Conservation (phyloP, 1,140 invertebrate genomes). For the Rhagoletis zephyria region DNA sequence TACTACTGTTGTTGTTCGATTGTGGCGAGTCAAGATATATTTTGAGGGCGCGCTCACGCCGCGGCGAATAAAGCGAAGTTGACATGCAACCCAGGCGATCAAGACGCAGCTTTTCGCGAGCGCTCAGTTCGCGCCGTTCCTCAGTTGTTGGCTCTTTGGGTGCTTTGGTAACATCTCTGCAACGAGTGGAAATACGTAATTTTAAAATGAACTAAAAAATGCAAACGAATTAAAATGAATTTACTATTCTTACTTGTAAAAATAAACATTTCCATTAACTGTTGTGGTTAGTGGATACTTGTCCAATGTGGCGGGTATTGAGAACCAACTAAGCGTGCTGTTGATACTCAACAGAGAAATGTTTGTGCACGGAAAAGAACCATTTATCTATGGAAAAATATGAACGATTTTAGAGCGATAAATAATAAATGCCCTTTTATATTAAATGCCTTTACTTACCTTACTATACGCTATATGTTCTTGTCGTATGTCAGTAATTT, state of each 20-base stretch:
- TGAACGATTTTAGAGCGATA: neutral
- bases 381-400: slow-evolving; percentile 62
- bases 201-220: neutral
- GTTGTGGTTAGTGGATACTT: slow-evolving; percentile 65
- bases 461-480: slow-evolving; percentile 80
- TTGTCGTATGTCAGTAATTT: slow-evolving; percentile 77
- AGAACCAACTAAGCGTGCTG: slow-evolving; percentile 64
- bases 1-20: slow-evolving; percentile 27
- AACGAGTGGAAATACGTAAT: slow-evolving; percentile 59
- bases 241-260: slow-evolving; percentile 65
- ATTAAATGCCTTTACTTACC: slow-evolving; percentile 63
- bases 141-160: slow-evolving; percentile 77
- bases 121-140: slow-evolving; percentile 78
- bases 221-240: neutral
- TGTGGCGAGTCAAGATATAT: slow-evolving; percentile 80
- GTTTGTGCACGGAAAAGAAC: slow-evolving; percentile 70
- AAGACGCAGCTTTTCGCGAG: slow-evolving; percentile 77
- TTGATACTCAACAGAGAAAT: slow-evolving; percentile 69
- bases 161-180: slow-evolving; percentile 79
- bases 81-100: slow-evolving; percentile 71
- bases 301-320: slow-evolving; percentile 63
- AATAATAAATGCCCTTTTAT: neutral
- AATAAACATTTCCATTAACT: slow-evolving; percentile 66
- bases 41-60: slow-evolving; percentile 82
- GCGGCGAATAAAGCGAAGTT: slow-evolving; percentile 74